phyloP scores from a whole-genome alignment of 2,113 vertebrate species.

The Anoura caudifer region DNA sequence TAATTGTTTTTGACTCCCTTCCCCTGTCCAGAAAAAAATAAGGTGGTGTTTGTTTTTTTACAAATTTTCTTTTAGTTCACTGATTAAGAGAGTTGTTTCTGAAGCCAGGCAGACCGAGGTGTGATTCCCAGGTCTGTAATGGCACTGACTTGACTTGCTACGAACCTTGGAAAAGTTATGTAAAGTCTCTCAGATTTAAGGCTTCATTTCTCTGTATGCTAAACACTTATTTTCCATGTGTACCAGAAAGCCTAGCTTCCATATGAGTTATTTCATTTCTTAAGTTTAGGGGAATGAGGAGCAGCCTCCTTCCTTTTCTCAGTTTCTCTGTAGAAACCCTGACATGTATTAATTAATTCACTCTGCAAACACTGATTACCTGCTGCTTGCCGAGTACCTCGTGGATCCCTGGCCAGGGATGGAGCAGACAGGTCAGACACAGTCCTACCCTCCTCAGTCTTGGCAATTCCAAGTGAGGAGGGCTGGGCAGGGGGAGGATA shows the following conservation, averaged over 20 bases:
- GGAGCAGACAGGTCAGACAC: background rate
- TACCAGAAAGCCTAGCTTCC: background rate
- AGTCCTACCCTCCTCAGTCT: background rate
- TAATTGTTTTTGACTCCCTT: background rate
- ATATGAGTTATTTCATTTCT: background rate
- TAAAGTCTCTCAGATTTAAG: background rate
- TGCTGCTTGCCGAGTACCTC: background rate
- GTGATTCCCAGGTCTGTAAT: background rate
- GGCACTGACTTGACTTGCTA: background rate
- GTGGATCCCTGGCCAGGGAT: background rate
- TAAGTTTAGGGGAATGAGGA: background rate
- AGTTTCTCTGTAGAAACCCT: background rate
- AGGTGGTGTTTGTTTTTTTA: no score
- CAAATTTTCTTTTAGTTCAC: background rate
- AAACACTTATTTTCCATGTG: background rate
- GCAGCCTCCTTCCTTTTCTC: background rate
- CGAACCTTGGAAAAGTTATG: background rate
- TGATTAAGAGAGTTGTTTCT: background rate
- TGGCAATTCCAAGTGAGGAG: background rate
- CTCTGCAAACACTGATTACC: background rate
- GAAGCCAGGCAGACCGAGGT: background rate
- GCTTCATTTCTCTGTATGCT: background rate
- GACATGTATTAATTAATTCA: background rate
- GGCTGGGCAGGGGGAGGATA: background rate
- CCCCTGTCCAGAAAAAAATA: background rate